Evolutionary conservation across 2,797 vertebrate species (phyloP), one percentile per base, ranked within the genome.

Genomic region (Calcarius lapponicus): DNA sequence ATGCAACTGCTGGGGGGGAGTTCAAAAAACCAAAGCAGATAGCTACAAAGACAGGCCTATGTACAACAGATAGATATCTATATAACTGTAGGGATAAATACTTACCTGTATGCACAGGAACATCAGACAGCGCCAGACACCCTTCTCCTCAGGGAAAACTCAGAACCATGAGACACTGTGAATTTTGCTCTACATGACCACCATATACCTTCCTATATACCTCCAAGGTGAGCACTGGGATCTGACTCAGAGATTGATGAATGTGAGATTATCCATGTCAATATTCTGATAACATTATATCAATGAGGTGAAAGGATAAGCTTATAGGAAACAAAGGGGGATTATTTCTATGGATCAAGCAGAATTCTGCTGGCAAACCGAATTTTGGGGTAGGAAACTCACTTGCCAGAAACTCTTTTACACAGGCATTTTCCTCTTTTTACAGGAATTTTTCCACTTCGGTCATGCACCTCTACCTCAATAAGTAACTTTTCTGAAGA

Each of bases 51-150:
- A 80, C 65, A 92, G 93, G 86, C 42, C 80, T 92, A 80, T 82
- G 34, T 94, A 94, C 67, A 91, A 73, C 62, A 95, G 93, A 95
- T 96, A 95, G 20, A 6, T 89, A 95, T 95, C 94, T 96, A 73
- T 32, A 87, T 96, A 95, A 95, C 93, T 96, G 80, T 92, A 95
- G 92, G 94, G 90, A 95, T 95, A 96, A 97, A 93, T 95, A 94
- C 65, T 74, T 94, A 80, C 94, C 92, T 95, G 94, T 92, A 93
- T 54, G 78, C 93, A 95, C 92, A 96, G 91, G 95, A 95, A 93
- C 40, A 95, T 79, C 92, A 96, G 93, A 95, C 86, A 94, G 54
- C 19, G 51, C 73, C 93, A 95, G 93, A 93, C 76, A 92, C 73
- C 13, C 43, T 92, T 88, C 67, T 96, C 95, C 88, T 48, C 73